Percentiles rank a stretch among this genome's conserved stretches.
phyloP scores from a whole-genome alignment of 1,140 invertebrate species.

The Drosophila navojoa region DNA sequence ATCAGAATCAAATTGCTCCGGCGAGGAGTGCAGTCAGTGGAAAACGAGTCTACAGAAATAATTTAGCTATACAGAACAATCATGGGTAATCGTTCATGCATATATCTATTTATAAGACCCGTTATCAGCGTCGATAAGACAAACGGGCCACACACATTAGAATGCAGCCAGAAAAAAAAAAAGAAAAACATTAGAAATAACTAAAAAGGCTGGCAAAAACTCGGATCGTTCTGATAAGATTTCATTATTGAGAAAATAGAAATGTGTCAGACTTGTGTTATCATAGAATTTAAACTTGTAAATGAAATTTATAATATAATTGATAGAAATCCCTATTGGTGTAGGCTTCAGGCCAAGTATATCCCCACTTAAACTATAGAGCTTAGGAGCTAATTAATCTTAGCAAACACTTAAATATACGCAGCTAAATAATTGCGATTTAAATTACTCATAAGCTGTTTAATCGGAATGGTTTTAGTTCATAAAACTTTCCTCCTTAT shows the following conservation, averaged over 20 bases:
- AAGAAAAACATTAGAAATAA: not conserved
- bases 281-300: not conserved
- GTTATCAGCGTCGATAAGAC: slow-evolving; percentile 36
- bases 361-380: too few relatives aligned
- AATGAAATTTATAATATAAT: too few relatives aligned
- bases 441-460: not conserved
- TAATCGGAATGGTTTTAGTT: too few relatives aligned
- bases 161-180: slow-evolving; percentile 22
- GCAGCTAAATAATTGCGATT: not conserved
- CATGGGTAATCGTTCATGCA: slow-evolving; percentile 35
- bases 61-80: slow-evolving; percentile 17
- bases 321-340: too few relatives aligned
- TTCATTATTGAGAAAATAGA: slow-evolving; percentile 22
- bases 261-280: slow-evolving; percentile 19
- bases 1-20: slow-evolving; percentile 31
- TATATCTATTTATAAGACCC: slow-evolving; percentile 19
- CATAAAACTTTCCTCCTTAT: too few relatives aligned
- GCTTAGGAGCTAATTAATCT: not conserved
- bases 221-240: slow-evolving; percentile 24
- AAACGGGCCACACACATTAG: slow-evolving; percentile 9
- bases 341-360: too few relatives aligned
- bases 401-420: not conserved
- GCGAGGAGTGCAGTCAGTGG: not conserved
- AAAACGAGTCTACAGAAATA: slow-evolving; percentile 7
- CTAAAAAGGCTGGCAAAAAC: slow-evolving; percentile 15